Evolutionary conservation across 1,140 invertebrate genomes (phyloP).

Genomic region (Aplysia californica): DNA sequence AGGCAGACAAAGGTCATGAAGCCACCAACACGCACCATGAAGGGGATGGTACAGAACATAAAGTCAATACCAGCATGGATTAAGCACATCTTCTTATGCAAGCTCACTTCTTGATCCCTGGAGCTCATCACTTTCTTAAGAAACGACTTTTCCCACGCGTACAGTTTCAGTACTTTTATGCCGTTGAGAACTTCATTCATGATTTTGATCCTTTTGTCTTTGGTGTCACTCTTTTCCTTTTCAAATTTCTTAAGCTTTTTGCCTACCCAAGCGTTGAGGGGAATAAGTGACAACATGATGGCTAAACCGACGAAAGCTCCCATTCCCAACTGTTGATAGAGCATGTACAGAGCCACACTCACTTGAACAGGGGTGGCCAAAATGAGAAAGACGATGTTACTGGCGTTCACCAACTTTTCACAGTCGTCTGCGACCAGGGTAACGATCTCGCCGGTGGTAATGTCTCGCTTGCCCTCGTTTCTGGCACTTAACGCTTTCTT

Average conservation of each 20-base stretch:
- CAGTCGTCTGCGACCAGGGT: slow-evolving; percentile 3
- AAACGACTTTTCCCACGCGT: slow-evolving; percentile 24
- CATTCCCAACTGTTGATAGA: slow-evolving; percentile 79
- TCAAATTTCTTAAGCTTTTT: slow-evolving; percentile 76
- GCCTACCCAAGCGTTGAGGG: slow-evolving; percentile 86
- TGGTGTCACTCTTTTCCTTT: slow-evolving; percentile 67
- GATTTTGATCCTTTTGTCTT: slow-evolving; percentile 72
- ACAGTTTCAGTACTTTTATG: slow-evolving; percentile 70
- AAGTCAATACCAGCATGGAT: not conserved
- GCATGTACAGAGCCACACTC: slow-evolving; percentile 81
- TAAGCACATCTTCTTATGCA: not conserved
- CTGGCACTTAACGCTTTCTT: not conserved
- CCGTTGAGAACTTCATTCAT: slow-evolving; percentile 69
- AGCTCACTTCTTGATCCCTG: not conserved
- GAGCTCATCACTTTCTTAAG: not conserved
- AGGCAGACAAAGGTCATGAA: not conserved
- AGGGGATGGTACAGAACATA: not conserved
- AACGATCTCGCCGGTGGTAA: not conserved
- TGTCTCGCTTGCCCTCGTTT: slow-evolving; percentile 8
- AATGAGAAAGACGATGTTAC: not conserved
- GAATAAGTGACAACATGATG: slow-evolving; percentile 65
- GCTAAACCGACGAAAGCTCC: slow-evolving; percentile 62
- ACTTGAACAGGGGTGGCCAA: not conserved
- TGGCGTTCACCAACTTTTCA: not conserved
- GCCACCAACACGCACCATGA: not conserved